phyloP scores from a whole-genome alignment of 2,113 vertebrate species.

The Polyodon spathula region DNA sequence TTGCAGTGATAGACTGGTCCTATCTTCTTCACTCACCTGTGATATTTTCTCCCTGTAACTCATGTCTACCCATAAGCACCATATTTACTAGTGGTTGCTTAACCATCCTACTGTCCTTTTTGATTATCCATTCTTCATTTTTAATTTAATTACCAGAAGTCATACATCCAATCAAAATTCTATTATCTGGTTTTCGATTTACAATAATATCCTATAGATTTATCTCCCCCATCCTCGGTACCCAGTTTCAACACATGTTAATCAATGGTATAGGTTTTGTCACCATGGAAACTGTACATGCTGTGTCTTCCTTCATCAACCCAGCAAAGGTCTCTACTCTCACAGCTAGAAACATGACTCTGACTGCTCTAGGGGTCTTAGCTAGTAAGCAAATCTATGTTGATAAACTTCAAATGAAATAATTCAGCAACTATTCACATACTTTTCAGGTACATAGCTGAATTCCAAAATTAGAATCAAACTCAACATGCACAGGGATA shows the following conservation, averaged over 20 bases:
- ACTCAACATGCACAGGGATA: too few species aligned
- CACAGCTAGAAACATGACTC: constrained; percentile 8
- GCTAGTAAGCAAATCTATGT: constrained; percentile 2
- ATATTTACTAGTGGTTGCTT: too few species aligned
- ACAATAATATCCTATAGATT: constrained; percentile 2
- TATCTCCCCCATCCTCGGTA: not conserved
- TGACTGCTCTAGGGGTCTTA: not conserved
- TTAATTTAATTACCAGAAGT: too few species aligned
- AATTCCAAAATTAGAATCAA: too few species aligned
- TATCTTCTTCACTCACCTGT: too few species aligned
- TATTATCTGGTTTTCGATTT: constrained; percentile 20
- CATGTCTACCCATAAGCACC: too few species aligned
- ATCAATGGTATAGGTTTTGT: constrained; percentile 54
- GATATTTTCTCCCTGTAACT: too few species aligned
- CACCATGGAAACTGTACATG: constrained; percentile 64
- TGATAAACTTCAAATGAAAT: constrained; percentile 13
- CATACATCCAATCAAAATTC: constrained; percentile 1
- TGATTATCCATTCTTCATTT: not conserved
- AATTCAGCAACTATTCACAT: too few species aligned
- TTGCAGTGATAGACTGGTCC: too few species aligned
- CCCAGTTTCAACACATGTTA: constrained; percentile 41
- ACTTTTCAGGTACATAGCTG: too few species aligned
- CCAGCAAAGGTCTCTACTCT: constrained; percentile 30
- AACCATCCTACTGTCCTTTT: too few species aligned
- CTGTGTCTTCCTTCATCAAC: constrained; percentile 40